phyloP scores from a whole-genome alignment of 2,888 invertebrate genomes.

The Dynastes maya region DNA sequence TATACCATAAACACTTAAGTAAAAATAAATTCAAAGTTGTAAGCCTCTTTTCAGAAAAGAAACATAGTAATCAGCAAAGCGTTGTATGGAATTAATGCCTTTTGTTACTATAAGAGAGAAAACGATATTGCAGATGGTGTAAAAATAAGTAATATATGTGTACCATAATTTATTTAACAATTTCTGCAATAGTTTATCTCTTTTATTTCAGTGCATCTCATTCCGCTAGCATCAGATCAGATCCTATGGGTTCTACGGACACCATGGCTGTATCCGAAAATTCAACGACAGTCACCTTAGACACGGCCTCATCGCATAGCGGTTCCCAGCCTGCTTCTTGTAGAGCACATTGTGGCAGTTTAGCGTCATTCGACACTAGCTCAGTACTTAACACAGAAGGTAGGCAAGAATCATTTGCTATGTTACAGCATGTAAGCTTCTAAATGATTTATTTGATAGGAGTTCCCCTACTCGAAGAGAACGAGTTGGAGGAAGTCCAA shows the following conservation, averaged over 20 bases:
- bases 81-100: too few relatives aligned
- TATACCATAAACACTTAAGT: too few relatives aligned
- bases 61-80: too few relatives aligned
- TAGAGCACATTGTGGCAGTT: conserved; percentile 73
- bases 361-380: conserved; percentile 72
- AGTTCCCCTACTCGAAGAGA: conserved; percentile 69
- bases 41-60: too few relatives aligned
- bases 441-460: conserved; percentile 59
- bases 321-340: conserved; percentile 72
- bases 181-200: background rate
- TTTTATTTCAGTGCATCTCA: conserved; percentile 67
- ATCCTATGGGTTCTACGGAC: conserved; percentile 73
- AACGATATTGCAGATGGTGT: too few relatives aligned
- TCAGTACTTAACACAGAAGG: conserved; percentile 73
- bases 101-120: too few relatives aligned
- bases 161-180: too few relatives aligned
- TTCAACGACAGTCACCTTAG: conserved; percentile 73
- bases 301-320: conserved; percentile 71
- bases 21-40: too few relatives aligned
- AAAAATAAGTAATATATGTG: too few relatives aligned
- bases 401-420: conserved; percentile 60
- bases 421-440: background rate
- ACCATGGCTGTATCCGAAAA: conserved; percentile 73
- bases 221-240: conserved; percentile 67
- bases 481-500: conserved; percentile 68